phyloP scores from a whole-genome alignment of 2,888 invertebrate genomes.

The Amblyteles armatorius region DNA sequence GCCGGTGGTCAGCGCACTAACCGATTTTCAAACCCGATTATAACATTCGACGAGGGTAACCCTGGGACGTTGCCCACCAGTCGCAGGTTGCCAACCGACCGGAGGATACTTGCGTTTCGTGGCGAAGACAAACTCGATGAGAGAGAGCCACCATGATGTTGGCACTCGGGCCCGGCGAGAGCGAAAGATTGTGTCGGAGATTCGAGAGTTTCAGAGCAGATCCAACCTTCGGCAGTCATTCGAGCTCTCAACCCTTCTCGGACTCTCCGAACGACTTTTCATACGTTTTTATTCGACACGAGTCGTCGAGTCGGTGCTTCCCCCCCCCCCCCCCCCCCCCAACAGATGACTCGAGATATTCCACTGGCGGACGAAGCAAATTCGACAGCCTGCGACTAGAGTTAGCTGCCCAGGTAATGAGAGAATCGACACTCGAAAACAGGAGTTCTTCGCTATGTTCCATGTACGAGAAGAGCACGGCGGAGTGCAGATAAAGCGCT shows the following conservation, averaged over 20 bases:
- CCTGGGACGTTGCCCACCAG: slow-evolving; percentile 34
- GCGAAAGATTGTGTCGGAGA: slow-evolving; percentile 62
- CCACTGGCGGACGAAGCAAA: slow-evolving; percentile 15
- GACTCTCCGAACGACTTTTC: slow-evolving; percentile 16
- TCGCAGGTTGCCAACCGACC: slow-evolving; percentile 43
- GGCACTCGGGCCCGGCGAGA: slow-evolving; percentile 4
- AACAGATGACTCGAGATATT: slow-evolving; percentile 24
- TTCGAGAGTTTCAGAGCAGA: slow-evolving; percentile 46
- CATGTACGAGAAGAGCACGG: not conserved
- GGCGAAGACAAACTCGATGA: slow-evolving; percentile 55
- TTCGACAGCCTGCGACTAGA: slow-evolving; percentile 13
- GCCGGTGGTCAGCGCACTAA: slow-evolving; percentile 40
- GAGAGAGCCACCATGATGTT: slow-evolving; percentile 22
- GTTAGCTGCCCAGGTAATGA: not conserved
- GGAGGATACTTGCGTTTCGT: slow-evolving; percentile 39
- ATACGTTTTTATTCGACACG: slow-evolving; percentile 54
- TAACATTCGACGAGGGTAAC: slow-evolving; percentile 48
- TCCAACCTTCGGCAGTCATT: slow-evolving; percentile 45
- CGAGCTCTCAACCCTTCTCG: slow-evolving; percentile 11
- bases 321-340: not conserved
- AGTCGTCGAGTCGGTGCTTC: slow-evolving; percentile 19
- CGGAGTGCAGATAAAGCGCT: not conserved
- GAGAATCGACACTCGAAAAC: slow-evolving; percentile 6
- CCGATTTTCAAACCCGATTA: slow-evolving; percentile 59
- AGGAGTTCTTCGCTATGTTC: not conserved